Conservation (phyloP, 1,140 invertebrate genomes). For the Sitobion miscanthi region DNA sequence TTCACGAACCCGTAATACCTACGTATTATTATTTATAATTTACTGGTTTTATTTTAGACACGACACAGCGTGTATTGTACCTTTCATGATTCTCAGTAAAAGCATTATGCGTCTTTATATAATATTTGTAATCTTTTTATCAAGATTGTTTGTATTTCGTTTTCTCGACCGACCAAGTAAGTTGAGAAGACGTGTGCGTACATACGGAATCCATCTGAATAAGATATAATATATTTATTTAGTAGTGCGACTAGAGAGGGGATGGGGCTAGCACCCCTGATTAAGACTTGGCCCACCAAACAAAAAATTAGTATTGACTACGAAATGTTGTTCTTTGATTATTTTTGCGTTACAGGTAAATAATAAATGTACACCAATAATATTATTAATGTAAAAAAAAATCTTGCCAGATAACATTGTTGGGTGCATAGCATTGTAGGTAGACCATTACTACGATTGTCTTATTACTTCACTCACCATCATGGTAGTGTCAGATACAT, state of each 20-base stretch:
- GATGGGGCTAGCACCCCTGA: not conserved
- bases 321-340: no score
- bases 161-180: not conserved
- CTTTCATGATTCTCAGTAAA: not conserved
- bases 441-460: not conserved
- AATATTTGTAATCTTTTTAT: not conserved
- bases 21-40: constrained; percentile 5
- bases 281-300: no score
- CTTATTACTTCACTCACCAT: no score
- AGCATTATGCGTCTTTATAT: not conserved
- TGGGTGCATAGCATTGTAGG: not conserved
- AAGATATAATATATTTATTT: not conserved
- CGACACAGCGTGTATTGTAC: not conserved
- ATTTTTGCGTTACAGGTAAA: not conserved
- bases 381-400: no score
- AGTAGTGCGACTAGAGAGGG: no score
- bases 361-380: not conserved
- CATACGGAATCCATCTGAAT: not conserved
- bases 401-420: not conserved
- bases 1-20: not conserved
- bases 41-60: not conserved
- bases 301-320: no score
- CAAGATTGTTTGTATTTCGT: not conserved
- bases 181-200: not conserved
- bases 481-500: no score